Conservation (phyloP, 1,140 invertebrate genomes). For the Heliconius hewitsoni region DNA sequence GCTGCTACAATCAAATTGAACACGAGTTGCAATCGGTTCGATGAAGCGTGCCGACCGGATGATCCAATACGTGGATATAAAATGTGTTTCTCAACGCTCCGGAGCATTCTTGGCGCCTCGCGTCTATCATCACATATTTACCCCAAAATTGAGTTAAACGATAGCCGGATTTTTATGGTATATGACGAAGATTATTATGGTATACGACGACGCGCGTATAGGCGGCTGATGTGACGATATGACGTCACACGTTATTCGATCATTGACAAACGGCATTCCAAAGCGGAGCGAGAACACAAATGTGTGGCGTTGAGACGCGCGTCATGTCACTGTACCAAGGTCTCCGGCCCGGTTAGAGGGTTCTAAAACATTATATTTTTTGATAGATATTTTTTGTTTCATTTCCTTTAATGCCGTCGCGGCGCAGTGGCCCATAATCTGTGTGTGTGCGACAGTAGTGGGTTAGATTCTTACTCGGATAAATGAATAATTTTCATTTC, state of each 20-base stretch:
- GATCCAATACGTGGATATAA: constrained; percentile 67
- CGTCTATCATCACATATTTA: constrained; percentile 60
- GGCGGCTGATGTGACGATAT: constrained; percentile 57
- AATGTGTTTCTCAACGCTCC: constrained; percentile 51
- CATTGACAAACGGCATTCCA: constrained; percentile 79
- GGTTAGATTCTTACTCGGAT: too few species aligned
- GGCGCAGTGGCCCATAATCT: too few species aligned
- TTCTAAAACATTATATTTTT: constrained; percentile 35
- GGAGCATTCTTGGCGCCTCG: constrained; percentile 51
- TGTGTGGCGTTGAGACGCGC: constrained; percentile 60
- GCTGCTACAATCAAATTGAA: constrained; percentile 72
- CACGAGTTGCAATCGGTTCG: constrained; percentile 60
- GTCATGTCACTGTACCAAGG: constrained; percentile 68
- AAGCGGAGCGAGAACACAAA: constrained; percentile 62
- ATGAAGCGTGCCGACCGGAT: constrained; percentile 63
- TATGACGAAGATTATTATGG: constrained; percentile 42
- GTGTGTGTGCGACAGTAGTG: too few species aligned
- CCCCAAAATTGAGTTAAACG: constrained; percentile 47
- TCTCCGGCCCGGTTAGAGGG: constrained; percentile 58
- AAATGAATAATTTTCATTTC: too few species aligned
- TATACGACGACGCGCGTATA: constrained; percentile 48
- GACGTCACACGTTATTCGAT: constrained; percentile 74
- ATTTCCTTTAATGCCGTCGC: neutral
- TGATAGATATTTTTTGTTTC: neutral
- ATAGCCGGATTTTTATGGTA: constrained; percentile 46